Base-by-base conservation (phyloP, 2,888 invertebrate species). In the Chrysodeixis includens region DNA sequence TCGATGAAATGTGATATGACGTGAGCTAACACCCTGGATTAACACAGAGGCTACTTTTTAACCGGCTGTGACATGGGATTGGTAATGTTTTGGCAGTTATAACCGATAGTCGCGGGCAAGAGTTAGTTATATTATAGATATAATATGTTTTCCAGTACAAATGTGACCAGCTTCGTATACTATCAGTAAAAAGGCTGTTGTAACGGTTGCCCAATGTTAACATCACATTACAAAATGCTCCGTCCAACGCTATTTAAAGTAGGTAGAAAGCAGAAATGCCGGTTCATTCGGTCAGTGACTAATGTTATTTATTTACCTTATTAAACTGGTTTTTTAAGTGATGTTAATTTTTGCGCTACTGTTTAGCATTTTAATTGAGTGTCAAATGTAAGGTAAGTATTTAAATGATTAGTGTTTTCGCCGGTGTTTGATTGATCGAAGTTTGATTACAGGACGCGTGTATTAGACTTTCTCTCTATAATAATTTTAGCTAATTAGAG, bases 191-290 rank as follows among this genome's bases (percentile, higher is more conserved):
- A 59, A 30, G 35, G 53, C 26, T 40, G 55, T 55, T 55, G 30
- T 35, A 35, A 35, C 20, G 7, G n/a, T 40, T 55, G 54, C 67
- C 54, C n/a, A 54, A 57, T 56, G 30, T 20, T 54, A 59, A 49
- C 20, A 49, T 49, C 46, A 49, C 46, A 54, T 55, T 67, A 51
- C n/a, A 57, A 55, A 61, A 55, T 62, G 20, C 20, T 32, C 16
- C 26, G 20, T 12, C 53, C 16, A 51, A 9, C 20, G 20, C 12
- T 40, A 14, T 51, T n/a, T 46, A 46, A 46, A 46, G 56, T 20
- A 55, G n/a, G 22, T 58, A 74, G 62, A 71, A 71, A 71, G 61
- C 69, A 74, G 54, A 57, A 74, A 51, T 44, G 14, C 44, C 14
- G 54, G 53, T 44, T n/a, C 18, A 61, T 74, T 12, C n/a, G 57